Base-by-base conservation (phyloP, 2,888 invertebrate species). In the Macaria liturata region DNA sequence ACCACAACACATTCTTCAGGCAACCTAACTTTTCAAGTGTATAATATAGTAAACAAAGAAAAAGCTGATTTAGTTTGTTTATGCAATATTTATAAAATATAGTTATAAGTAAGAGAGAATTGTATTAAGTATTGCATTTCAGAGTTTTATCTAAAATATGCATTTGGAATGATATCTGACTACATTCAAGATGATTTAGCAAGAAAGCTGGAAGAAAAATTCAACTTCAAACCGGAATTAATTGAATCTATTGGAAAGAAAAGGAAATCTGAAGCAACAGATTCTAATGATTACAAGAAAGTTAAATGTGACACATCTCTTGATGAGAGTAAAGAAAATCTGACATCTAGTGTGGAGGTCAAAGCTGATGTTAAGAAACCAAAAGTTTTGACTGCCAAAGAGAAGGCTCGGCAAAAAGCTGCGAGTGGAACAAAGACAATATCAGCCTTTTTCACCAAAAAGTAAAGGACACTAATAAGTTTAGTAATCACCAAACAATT, bases 381-480 rank as follows among this genome's bases (percentile, higher is more conserved):
- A 63, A 93, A 93, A 60, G 74, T 88, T 32, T 71, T 94, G 56
- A 92, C 94, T 46, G 92, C 95, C 6, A 97, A 96, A 84, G 96
- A 96, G 72, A 95, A 96, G 70, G 94, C 95, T 0, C 89, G 95
- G 69, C 94, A 94, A 71, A 97, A 96, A 81, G 95, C 96, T 55
- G 97, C 97, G 37, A 93, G 93, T 71, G 96, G 96, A 50, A 95
- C 95, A 34, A 97, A 96, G 87, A 95, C 93, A 71, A 96, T 97
- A 76, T 94, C 95, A 53, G 94, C 95, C 4, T 58, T 57, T 57
- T 67, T 67, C 43, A 54, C 57, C 7, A 62, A 54, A 42, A 57
- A 55, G 61, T 62, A 49, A 52, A 42, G 4, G 5, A 37, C 4
- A 6, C 4, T 37, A 37, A 4, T 7, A 37, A 2, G 34, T 6